Percentiles rank a stretch among this genome's conserved stretches.
Conservation (phyloP, 64 coral and sea anemone genomes). For the Montipora foliosa region DNA sequence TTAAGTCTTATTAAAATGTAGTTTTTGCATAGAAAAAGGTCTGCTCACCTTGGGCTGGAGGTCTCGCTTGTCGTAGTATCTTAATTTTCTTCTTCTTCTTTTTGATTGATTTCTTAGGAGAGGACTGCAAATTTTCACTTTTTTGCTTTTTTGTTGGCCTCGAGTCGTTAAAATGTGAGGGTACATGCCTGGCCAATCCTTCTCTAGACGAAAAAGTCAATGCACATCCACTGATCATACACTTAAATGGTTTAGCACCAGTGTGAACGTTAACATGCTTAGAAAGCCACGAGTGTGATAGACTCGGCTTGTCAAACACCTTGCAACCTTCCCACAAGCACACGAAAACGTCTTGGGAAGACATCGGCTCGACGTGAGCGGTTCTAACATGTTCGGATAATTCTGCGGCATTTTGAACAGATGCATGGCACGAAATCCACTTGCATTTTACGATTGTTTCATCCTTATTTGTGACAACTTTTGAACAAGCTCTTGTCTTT, state of each 20-base stretch:
- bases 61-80: conserved; percentile 33
- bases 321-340: conserved; percentile 99
- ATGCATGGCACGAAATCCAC: conserved; percentile 84
- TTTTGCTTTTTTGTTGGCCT: conserved; percentile 76
- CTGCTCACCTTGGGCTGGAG: conserved; percentile 59
- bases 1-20: no score
- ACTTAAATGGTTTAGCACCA: conserved; percentile 97
- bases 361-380: conserved; percentile 92
- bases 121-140: conserved; percentile 64
- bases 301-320: conserved; percentile 98
- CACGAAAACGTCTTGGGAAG: conserved; percentile 86
- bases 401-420: conserved; percentile 34
- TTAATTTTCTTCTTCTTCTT: conserved; percentile 83
- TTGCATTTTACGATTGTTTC: conserved; percentile 69
- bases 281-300: conserved; percentile 94
- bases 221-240: conserved; percentile 92
- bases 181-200: conserved; percentile 93
- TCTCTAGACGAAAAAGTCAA: conserved; percentile 93
- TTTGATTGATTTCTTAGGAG: conserved; percentile 87
- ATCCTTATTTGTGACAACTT: conserved; percentile 18
- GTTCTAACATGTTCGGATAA: conserved; percentile 88
- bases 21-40: background rate
- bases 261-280: conserved; percentile 97
- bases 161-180: conserved; percentile 92
- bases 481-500: conserved; percentile 31